These are phyloP conservation scores for Acrocephalus scirpaceus DNA, from an alignment of 2,797 vertebrate genomes.

Conservation along the genomic window DNA sequence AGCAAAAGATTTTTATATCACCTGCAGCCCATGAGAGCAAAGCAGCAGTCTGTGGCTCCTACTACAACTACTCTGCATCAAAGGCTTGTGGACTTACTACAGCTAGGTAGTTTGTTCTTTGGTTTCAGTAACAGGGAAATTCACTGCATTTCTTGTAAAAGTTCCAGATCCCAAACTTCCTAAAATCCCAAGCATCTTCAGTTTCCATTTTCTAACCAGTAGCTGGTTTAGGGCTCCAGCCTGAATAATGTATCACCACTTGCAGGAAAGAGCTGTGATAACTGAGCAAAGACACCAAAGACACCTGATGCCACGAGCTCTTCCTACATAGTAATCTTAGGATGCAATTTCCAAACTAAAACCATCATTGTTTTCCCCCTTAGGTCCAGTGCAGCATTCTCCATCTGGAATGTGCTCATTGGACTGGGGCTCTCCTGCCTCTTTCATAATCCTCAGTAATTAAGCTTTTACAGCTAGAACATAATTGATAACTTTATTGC, in stretches of 20 bases:
- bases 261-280: neutral
- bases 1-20: neutral
- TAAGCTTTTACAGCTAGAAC: conserved; percentile 43
- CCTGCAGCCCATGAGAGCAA: neutral
- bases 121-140: neutral
- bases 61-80: neutral
- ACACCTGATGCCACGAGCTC: neutral
- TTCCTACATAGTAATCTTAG: neutral
- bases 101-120: neutral
- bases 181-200: neutral
- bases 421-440: conserved; percentile 21
- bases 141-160: neutral
- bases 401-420: conserved; percentile 31
- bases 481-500: conserved; percentile 54
- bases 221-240: neutral
- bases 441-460: conserved; percentile 48
- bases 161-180: neutral
- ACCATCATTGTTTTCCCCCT: neutral
- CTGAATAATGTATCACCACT: neutral
- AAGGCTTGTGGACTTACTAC: neutral
- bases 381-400: neutral
- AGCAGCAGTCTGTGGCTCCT: neutral
- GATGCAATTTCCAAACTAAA: neutral
- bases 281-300: neutral
- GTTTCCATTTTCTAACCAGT: neutral